These are phyloP conservation scores for Ypsolopha sequella DNA, from an alignment of 2,888 invertebrate species.

Conservation along the genomic window DNA sequence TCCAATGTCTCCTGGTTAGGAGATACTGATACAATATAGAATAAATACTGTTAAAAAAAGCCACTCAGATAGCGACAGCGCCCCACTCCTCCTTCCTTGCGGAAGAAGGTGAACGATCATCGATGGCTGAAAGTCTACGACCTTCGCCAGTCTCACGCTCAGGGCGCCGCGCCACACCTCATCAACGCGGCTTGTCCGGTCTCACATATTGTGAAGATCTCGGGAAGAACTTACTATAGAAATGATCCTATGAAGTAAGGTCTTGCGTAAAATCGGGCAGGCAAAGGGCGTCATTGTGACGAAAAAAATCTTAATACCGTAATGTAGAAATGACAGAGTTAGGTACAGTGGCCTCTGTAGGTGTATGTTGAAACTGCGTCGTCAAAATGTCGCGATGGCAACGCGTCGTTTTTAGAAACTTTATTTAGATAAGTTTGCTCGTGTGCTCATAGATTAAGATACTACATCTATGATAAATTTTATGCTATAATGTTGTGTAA, in stretches of 20 bases:
- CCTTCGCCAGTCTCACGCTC: conserved; percentile 21
- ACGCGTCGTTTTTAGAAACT: neutral
- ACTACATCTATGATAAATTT: too few relatives aligned
- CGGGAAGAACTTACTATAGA: conserved; percentile 21
- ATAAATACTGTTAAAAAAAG: conserved; percentile 4
- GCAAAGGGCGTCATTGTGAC: neutral
- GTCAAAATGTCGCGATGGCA: neutral
- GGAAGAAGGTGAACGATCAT: conserved; percentile 21
- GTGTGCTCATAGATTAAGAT: too few relatives aligned
- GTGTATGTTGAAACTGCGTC: neutral
- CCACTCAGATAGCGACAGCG: conserved; percentile 17
- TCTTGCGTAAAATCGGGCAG: conserved; percentile 8
- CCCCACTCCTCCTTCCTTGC: conserved; percentile 14
- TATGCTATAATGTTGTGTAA: too few relatives aligned
- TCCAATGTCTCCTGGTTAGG: too few relatives aligned
- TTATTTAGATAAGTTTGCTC: too few relatives aligned
- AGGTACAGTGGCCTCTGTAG: neutral
- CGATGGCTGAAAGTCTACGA: conserved; percentile 15
- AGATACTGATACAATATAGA: neutral
- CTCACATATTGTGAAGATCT: conserved; percentile 16
- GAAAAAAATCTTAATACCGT: neutral
- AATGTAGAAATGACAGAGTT: neutral
- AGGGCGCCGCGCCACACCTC: conserved; percentile 22
- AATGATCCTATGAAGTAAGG: conserved; percentile 24
- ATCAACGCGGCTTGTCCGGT: conserved; percentile 16